Evolutionary conservation across 2,888 invertebrate species (phyloP).

Genomic region (Acleris emargana): DNA sequence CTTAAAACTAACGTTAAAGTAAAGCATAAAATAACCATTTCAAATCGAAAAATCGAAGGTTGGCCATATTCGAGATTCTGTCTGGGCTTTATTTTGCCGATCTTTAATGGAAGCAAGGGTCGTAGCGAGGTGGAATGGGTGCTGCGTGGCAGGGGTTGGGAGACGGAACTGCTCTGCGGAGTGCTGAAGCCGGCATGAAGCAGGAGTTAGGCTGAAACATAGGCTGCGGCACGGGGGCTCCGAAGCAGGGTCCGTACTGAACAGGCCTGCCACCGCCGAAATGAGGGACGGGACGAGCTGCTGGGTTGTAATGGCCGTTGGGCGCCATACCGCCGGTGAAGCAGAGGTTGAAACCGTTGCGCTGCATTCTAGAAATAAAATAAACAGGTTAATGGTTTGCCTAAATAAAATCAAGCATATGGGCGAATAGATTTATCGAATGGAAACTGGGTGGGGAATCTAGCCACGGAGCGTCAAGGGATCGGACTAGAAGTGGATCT

Average conservation of each 20-base stretch:
- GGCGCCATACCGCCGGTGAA: slow-evolving; percentile 26
- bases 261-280: slow-evolving; percentile 31
- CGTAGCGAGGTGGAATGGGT: slow-evolving; percentile 39
- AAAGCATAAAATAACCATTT: slow-evolving; percentile 16
- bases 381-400: slow-evolving; percentile 8
- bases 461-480: too few species aligned
- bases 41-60: slow-evolving; percentile 26
- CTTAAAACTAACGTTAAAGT: background rate
- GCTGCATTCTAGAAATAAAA: slow-evolving; percentile 64
- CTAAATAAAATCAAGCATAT: too few species aligned
- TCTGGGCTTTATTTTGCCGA: slow-evolving; percentile 5
- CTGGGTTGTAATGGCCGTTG: slow-evolving; percentile 36
- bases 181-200: slow-evolving; percentile 57
- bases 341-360: slow-evolving; percentile 52
- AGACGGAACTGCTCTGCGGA: slow-evolving; percentile 49
- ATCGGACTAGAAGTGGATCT: too few species aligned
- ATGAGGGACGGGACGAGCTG: slow-evolving; percentile 32
- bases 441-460: background rate
- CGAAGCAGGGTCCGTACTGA: slow-evolving; percentile 44
- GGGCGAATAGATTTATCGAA: too few species aligned
- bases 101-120: slow-evolving; percentile 43
- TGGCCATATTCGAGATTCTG: slow-evolving; percentile 48
- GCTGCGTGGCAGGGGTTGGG: slow-evolving; percentile 43
- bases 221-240: slow-evolving; percentile 39
- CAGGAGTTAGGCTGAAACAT: slow-evolving; percentile 54